Conservation (phyloP, 2,888 invertebrate genomes). For the Ryuthela nishihirai region DNA sequence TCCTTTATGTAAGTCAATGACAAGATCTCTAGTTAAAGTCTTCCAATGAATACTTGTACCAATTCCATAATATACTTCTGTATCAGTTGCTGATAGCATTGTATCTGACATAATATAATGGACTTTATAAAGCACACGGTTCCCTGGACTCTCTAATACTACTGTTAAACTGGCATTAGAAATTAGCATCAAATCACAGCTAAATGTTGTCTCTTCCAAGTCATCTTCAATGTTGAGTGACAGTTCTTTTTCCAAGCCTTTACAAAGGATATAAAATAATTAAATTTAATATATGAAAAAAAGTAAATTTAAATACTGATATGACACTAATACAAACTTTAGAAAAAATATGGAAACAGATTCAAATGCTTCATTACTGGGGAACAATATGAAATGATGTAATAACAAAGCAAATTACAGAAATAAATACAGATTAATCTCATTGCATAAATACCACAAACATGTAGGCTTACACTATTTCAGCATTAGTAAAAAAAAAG, state of each 20-base stretch:
- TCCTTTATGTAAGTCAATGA: constrained; percentile 89
- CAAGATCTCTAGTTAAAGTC: constrained; percentile 69
- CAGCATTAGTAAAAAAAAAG: too few species aligned
- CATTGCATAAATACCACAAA: too few species aligned
- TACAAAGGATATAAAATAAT: constrained; percentile 41
- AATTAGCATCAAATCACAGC: constrained; percentile 59
- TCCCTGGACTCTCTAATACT: constrained; percentile 65
- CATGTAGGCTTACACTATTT: too few species aligned
- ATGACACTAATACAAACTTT: too few species aligned
- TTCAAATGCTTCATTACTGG: too few species aligned
- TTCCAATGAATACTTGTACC: constrained; percentile 24
- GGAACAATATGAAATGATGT: too few species aligned
- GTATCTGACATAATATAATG: constrained; percentile 76
- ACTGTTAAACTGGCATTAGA: constrained; percentile 79
- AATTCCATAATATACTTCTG: constrained; percentile 33
- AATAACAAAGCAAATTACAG: too few species aligned
- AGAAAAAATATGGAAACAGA: too few species aligned
- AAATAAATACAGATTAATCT: too few species aligned
- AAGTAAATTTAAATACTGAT: background rate
- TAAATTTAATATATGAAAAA: background rate
- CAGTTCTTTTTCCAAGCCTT: constrained; percentile 52
- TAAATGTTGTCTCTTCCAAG: constrained; percentile 69
- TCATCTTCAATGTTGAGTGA: constrained; percentile 63
- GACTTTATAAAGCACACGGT: constrained; percentile 70
- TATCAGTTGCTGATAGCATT: constrained; percentile 60